Evolutionary conservation across 2,113 vertebrate genomes (phyloP).

Genomic region (Oreochromis aureus): DNA sequence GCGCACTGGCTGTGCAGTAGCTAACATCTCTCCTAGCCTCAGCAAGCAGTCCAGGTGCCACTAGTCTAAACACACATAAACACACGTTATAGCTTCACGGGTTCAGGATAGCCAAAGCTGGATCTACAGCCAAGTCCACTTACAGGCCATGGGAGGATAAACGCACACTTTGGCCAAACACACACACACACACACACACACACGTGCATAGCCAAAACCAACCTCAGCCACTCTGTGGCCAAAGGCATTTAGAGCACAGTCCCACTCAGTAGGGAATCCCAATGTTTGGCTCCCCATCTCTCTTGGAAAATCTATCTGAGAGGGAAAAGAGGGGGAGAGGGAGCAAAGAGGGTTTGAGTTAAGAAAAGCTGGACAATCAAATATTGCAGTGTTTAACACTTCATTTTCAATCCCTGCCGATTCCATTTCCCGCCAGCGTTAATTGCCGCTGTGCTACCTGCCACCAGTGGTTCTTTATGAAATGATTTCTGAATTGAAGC

Average conservation of each 20-base stretch:
- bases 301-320: constrained; percentile 43
- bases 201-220: constrained; percentile 30
- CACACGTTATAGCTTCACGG: background rate
- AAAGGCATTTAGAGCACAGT: constrained; percentile 32
- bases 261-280: constrained; percentile 47
- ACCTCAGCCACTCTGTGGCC: constrained; percentile 32
- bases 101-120: background rate
- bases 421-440: constrained; percentile 28
- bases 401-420: constrained; percentile 54
- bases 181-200: background rate
- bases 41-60: constrained; percentile 30
- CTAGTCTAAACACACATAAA: background rate
- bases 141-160: constrained; percentile 42
- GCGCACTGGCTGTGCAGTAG: background rate
- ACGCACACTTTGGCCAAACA: constrained; percentile 28
- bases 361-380: constrained; percentile 53
- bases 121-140: constrained; percentile 42
- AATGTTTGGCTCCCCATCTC: constrained; percentile 19
- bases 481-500: constrained; percentile 69
- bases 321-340: background rate
- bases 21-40: background rate
- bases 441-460: constrained; percentile 61
- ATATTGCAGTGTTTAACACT: constrained; percentile 62
- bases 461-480: constrained; percentile 61
- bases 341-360: background rate